phyloP scores from a whole-genome alignment of 2,888 invertebrate species.

The Syritta pipiens region DNA sequence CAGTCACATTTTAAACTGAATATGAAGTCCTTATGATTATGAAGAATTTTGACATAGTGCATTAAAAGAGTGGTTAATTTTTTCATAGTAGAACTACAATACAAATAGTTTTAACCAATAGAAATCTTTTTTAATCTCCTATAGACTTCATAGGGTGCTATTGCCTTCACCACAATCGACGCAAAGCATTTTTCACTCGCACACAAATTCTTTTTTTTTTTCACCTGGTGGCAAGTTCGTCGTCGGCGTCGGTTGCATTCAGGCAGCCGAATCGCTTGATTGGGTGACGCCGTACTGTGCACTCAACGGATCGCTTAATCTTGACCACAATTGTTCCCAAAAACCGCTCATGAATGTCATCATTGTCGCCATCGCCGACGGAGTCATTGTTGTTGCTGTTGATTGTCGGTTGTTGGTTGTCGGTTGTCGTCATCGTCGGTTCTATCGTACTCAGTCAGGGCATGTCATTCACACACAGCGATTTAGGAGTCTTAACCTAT shows the following conservation, averaged over 20 bases:
- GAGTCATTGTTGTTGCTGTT: slow-evolving; percentile 1
- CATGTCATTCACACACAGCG: slow-evolving; percentile 17
- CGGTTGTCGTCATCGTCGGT: slow-evolving; percentile 17
- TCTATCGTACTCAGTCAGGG: slow-evolving; percentile 13
- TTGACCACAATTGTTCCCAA: slow-evolving; percentile 63
- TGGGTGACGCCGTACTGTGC: slow-evolving; percentile 37
- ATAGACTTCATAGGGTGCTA: slow-evolving; percentile 2
- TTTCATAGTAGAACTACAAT: no score
- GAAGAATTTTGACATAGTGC: no score
- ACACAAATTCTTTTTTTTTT: neutral
- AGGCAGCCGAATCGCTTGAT: neutral
- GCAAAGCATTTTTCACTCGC: neutral
- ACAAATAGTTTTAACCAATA: no score
- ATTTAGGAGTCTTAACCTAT: slow-evolving; percentile 49
- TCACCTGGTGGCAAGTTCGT: neutral
- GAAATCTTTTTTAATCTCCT: no score
- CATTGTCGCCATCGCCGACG: slow-evolving; percentile 5
- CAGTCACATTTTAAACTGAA: no score
- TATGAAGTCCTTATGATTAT: no score
- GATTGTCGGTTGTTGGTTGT: slow-evolving; percentile 15
- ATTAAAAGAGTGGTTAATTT: no score
- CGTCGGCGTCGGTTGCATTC: slow-evolving; percentile 10
- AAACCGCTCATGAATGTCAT: slow-evolving; percentile 55
- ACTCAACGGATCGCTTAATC: slow-evolving; percentile 56
- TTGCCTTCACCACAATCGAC: no score